Conservation (phyloP, 2,888 invertebrate genomes). For the Panzeria rudis region DNA sequence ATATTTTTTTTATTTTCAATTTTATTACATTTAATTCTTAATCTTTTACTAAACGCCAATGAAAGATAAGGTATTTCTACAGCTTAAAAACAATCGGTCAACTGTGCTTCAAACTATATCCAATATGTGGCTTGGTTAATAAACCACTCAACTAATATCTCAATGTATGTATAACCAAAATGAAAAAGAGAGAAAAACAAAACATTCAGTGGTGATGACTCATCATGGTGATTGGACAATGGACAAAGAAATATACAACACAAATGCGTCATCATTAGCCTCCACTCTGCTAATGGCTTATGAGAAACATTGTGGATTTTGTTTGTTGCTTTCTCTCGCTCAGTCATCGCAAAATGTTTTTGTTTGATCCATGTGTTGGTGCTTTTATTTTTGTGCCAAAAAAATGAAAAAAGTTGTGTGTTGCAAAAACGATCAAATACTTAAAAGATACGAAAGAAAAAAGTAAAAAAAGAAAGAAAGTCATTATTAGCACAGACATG, state of each 20-base stretch:
- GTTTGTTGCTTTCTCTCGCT: conserved; percentile 57
- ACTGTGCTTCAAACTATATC: conserved; percentile 28
- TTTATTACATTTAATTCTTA: conserved; percentile 37
- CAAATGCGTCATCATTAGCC: conserved; percentile 52
- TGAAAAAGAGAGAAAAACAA: conserved; percentile 21
- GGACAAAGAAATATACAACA: conserved; percentile 53
- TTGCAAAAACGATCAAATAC: background rate
- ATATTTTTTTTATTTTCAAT: conserved; percentile 36
- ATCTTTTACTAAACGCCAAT: conserved; percentile 41
- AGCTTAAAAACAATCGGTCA: conserved; percentile 14
- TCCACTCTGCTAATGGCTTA: conserved; percentile 39
- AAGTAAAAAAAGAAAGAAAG: conserved; percentile 19
- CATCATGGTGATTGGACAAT: conserved; percentile 61
- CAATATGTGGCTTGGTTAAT: conserved; percentile 32
- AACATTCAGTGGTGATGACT: conserved; percentile 55
- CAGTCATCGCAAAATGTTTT: conserved; percentile 36
- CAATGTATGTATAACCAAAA: conserved; percentile 29
- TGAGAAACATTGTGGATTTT: conserved; percentile 57
- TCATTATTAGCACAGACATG: conserved; percentile 26
- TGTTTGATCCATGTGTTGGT: conserved; percentile 44
- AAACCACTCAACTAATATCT: conserved; percentile 2
- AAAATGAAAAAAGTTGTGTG: background rate
- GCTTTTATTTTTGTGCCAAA: conserved; percentile 4
- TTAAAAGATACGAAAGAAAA: background rate
- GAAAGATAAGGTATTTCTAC: conserved; percentile 35